Evolutionary conservation across 2,888 invertebrate genomes (phyloP).

Genomic region (Cheilosia grossa): DNA sequence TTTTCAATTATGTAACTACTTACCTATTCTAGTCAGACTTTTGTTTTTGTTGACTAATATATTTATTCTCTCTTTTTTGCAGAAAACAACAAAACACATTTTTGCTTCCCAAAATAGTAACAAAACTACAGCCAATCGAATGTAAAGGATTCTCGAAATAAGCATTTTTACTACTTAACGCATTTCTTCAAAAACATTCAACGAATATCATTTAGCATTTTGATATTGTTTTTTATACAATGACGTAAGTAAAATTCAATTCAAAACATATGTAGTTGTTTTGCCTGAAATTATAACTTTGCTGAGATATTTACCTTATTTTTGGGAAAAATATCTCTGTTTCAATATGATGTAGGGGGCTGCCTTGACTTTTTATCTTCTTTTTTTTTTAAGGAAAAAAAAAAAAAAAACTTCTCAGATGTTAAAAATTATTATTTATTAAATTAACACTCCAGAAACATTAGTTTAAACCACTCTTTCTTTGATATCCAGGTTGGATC

Average conservation of each 20-base stretch:
- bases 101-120: conserved; percentile 15
- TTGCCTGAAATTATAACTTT: no score
- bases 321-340: no score
- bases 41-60: neutral
- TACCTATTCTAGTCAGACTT: neutral
- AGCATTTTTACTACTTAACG: conserved; percentile 41
- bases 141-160: conserved; percentile 40
- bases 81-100: conserved; percentile 29
- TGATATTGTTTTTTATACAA: conserved; percentile 67
- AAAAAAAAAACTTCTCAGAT: no score
- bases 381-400: no score
- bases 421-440: no score
- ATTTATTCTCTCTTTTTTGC: conserved; percentile 24
- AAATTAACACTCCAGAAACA: no score
- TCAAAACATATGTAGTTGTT: no score
- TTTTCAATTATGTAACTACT: neutral
- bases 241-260: conserved; percentile 59
- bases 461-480: no score
- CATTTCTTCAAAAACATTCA: conserved; percentile 70
- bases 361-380: no score
- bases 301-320: no score
- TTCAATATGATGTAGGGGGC: no score
- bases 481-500: no score
- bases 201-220: conserved; percentile 62
- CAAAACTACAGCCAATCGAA: conserved; percentile 37